Percentiles rank a stretch among this genome's conserved stretches.
These are phyloP conservation scores for Hydroisotoma schaefferi DNA, from an alignment of 2,888 invertebrate species.

Conservation along the genomic window DNA sequence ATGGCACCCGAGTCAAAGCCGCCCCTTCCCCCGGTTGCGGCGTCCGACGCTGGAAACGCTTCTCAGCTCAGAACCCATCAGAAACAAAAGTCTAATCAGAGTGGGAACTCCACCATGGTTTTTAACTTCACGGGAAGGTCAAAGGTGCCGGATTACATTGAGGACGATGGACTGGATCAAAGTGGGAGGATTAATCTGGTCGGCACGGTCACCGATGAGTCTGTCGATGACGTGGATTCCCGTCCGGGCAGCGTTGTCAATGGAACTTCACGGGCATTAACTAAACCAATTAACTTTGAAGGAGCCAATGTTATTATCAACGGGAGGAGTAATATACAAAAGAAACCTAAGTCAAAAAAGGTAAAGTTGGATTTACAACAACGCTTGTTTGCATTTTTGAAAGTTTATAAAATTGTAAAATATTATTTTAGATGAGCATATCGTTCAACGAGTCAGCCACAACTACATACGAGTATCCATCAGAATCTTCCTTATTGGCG, in stretches of 20 bases:
- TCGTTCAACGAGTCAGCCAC: conserved; percentile 85
- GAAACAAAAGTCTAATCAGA: conserved; percentile 46
- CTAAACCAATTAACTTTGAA: conserved; percentile 65
- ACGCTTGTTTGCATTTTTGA: neutral
- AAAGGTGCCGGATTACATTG: conserved; percentile 80
- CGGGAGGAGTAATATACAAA: conserved; percentile 77
- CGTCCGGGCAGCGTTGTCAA: neutral
- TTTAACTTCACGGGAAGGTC: conserved; percentile 85
- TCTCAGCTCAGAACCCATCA: conserved; percentile 43
- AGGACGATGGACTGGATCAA: conserved; percentile 70
- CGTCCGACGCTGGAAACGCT: conserved; percentile 3
- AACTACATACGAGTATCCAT: conserved; percentile 88
- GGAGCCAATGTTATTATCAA: conserved; percentile 88
- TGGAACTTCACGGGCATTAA: conserved; percentile 17
- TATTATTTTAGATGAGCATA: conserved; percentile 73
- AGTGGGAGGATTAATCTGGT: conserved; percentile 27
- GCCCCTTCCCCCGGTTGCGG: neutral
- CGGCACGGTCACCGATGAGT: conserved; percentile 38
- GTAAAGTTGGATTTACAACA: conserved; percentile 54
- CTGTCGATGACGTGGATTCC: conserved; percentile 41
- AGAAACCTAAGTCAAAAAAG: conserved; percentile 61
- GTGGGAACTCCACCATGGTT: conserved; percentile 60
- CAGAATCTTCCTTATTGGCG: conserved; percentile 77
- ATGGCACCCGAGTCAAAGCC: neutral
- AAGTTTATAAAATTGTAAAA: no score